These are phyloP conservation scores for Tenthredo mesomela DNA, from an alignment of 2,888 invertebrate species.

Conservation along the genomic window DNA sequence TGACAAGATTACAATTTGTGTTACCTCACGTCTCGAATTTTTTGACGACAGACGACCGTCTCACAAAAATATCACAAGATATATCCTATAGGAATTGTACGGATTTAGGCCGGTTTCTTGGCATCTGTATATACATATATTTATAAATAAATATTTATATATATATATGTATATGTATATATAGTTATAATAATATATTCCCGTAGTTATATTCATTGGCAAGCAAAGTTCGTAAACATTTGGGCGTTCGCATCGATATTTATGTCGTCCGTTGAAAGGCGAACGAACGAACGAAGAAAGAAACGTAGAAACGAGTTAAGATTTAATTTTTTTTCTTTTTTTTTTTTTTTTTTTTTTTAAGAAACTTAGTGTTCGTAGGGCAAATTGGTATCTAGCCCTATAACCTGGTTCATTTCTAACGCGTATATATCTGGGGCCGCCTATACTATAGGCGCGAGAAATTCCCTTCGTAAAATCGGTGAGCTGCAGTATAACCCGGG, in stretches of 20 bases:
- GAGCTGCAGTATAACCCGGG: background rate
- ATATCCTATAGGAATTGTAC: background rate
- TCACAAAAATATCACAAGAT: background rate
- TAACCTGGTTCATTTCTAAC: background rate
- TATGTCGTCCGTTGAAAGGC: constrained; percentile 34
- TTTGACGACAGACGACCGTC: background rate
- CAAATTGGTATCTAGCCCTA: constrained; percentile 25
- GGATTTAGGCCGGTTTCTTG: constrained; percentile 10
- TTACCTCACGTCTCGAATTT: background rate
- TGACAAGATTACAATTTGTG: constrained; percentile 35
- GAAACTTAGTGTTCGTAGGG: constrained; percentile 11
- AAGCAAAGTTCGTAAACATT: constrained; percentile 32
- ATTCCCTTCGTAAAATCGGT: background rate
- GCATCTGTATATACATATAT: constrained; percentile 8
- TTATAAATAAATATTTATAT: no score
- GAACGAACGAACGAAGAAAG: background rate
- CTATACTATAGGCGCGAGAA: background rate
- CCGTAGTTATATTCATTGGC: constrained; percentile 24
- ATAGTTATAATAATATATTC: constrained; percentile 1
- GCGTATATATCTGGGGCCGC: background rate
- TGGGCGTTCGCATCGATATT: constrained; percentile 35
- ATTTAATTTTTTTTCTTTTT: background rate
- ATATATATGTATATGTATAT: background rate
- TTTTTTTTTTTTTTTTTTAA: background rate
- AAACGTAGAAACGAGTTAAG: background rate